Base-by-base conservation (phyloP, 2,113 vertebrate species). In the Ptyas mucosa region DNA sequence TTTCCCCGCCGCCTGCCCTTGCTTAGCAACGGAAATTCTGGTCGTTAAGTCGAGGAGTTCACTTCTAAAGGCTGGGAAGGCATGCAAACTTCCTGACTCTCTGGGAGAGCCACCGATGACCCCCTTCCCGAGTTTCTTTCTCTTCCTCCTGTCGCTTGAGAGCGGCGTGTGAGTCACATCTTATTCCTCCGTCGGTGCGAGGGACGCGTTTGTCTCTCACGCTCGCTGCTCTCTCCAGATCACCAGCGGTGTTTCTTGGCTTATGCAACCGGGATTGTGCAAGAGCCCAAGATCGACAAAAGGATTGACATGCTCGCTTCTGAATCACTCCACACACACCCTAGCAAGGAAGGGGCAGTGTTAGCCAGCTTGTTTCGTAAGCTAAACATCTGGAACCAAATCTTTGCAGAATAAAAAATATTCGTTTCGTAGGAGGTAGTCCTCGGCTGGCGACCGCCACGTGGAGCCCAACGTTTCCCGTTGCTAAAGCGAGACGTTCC, bases 11-110 rank as follows among this genome's bases (percentile, higher is more conserved):
- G 3, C 29, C 7, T 2, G 21, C 21, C 57, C 57, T 10, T 9
- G 23, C 57, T 58, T 26, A 58, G 57, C 57, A 26, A 11, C 57
- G 24, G 23, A 61, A 61, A 61, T 26, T 8, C 24, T 3, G 24
- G 57, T 8, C 57, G 23, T 8, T 8, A 61, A 61, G 57, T 10
- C 24, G 57, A 26, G 57, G 57, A 10, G 43, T 34, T 21, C 1
- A 21, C 6, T 3, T 34, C 7, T 5, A 12, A 81, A 81, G 18
- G 18, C 7, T 8, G 18, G 1, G 34, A 43, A 1, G 0, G 2
- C 21, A 46, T 46, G 43, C 43, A 46, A 46, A 46, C 43, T 46
- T 43, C 21, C 2, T 21, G 69, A 20, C 69, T 1, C 6, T 8
- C 69, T 39, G 18, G 69, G 7, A 34, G 7, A 81, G 69, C 18